Conservation (phyloP, 2,113 vertebrate genomes). For the Aspidoscelis tigris region DNA sequence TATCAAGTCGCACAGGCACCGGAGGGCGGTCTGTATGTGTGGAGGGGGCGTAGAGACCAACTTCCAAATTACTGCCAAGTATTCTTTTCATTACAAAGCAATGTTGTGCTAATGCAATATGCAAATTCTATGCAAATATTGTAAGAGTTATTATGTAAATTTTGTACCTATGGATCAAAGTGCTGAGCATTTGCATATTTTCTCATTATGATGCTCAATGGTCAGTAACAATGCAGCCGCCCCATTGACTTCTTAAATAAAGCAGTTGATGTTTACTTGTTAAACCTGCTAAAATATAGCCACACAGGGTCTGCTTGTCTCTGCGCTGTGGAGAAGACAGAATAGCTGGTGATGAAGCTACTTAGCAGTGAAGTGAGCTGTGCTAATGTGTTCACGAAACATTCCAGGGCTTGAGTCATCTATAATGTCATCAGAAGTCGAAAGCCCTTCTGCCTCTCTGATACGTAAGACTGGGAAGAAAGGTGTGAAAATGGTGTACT, state of each 20-base stretch:
- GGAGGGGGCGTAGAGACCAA: no score
- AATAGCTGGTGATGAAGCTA: neutral
- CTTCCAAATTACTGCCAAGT: neutral
- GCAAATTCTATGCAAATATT: slow-evolving; percentile 27
- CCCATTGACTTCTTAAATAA: neutral
- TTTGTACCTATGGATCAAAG: slow-evolving; percentile 31
- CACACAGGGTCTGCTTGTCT: neutral
- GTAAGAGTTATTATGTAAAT: slow-evolving; percentile 31
- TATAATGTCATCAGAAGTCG: neutral
- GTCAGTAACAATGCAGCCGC: slow-evolving; percentile 24
- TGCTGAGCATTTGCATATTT: slow-evolving; percentile 19
- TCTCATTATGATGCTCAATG: slow-evolving; percentile 36
- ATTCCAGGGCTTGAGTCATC: neutral
- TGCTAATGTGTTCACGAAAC: slow-evolving; percentile 7
- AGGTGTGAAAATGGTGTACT: neutral
- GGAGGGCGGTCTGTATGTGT: no score
- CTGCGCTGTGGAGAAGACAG: neutral
- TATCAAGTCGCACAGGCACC: no score
- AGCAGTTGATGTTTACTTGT: slow-evolving; percentile 34
- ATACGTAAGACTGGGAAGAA: neutral
- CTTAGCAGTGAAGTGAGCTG: slow-evolving; percentile 19
- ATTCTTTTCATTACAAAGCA: neutral
- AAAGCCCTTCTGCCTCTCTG: neutral
- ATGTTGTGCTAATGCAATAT: slow-evolving; percentile 5
- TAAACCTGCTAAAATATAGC: neutral